phyloP scores from a whole-genome alignment of 1,140 invertebrate genomes.

The Cataglyphis hispanica region DNA sequence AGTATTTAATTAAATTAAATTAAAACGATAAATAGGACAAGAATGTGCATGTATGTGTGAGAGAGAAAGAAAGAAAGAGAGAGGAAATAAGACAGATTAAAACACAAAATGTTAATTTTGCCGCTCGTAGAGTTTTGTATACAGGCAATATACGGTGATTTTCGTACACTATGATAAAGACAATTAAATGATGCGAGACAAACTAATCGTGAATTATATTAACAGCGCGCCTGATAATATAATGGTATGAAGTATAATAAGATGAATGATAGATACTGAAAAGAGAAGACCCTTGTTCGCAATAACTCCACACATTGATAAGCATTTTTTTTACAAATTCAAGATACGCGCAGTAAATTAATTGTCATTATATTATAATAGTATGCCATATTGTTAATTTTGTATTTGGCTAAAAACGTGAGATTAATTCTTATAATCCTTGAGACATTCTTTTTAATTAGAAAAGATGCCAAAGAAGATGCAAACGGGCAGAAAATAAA shows the following conservation, averaged over 20 bases:
- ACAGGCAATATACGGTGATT: constrained; percentile 14
- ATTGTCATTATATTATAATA: constrained; percentile 40
- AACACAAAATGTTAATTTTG: constrained; percentile 54
- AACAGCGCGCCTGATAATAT: constrained; percentile 11
- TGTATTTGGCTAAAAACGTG: constrained; percentile 19
- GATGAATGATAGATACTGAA: not conserved
- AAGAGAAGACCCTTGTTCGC: not conserved
- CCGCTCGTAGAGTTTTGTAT: constrained; percentile 44
- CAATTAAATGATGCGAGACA: not conserved
- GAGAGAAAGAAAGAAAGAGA: constrained; percentile 34
- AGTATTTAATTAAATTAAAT: constrained; percentile 62
- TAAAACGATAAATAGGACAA: constrained; percentile 19
- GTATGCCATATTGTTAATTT: constrained; percentile 40
- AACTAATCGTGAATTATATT: constrained; percentile 16
- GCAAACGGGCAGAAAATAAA: constrained; percentile 16
- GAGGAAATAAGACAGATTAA: constrained; percentile 1
- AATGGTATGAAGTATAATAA: not conserved
- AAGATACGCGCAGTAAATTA: constrained; percentile 35
- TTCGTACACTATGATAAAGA: not conserved
- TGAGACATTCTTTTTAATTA: constrained; percentile 29
- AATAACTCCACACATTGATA: constrained; percentile 16
- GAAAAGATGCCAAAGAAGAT: not conserved
- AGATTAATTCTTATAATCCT: constrained; percentile 41
- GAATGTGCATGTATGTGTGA: constrained; percentile 3
- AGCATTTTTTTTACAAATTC: constrained; percentile 41